Conservation (phyloP, 2,797 vertebrate genomes). For the Diceros bicornis region DNA sequence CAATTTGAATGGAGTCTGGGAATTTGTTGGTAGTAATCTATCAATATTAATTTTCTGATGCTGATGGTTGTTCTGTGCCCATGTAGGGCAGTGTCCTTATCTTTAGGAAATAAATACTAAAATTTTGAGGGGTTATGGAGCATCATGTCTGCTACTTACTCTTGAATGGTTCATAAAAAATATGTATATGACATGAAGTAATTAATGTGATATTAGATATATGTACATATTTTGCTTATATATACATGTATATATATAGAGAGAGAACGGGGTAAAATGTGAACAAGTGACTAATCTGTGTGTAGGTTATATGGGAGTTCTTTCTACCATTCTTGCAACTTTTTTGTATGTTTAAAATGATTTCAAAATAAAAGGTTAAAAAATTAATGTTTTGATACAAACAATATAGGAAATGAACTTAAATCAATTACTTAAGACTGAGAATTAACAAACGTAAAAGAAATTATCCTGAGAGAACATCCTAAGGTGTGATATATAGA, state of each 20-base stretch:
- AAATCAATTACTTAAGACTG: constrained; percentile 2
- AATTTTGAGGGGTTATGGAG: not conserved
- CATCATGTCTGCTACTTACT: not conserved
- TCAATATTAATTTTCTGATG: not conserved
- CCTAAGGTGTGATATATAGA: not conserved
- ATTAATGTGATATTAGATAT: not conserved
- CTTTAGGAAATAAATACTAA: constrained; percentile 35
- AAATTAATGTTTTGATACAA: not conserved
- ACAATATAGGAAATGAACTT: not conserved
- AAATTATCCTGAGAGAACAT: not conserved
- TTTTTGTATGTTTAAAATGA: constrained; percentile 40
- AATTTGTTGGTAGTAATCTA: not conserved
- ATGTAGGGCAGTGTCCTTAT: not conserved
- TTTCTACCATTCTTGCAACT: not conserved
- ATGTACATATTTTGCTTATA: not conserved
- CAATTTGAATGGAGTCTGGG: not conserved
- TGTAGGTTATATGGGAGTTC: not conserved
- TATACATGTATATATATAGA: not conserved
- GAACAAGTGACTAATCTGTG: not conserved
- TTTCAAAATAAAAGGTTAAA: constrained; percentile 26
- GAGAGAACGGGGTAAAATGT: not conserved
- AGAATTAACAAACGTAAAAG: constrained; percentile 22
- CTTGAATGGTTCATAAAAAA: constrained; percentile 3
- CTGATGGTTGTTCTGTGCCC: not conserved
- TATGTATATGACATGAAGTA: not conserved